Conservation (phyloP, 2,113 vertebrate genomes). For the Chrysemys picta region DNA sequence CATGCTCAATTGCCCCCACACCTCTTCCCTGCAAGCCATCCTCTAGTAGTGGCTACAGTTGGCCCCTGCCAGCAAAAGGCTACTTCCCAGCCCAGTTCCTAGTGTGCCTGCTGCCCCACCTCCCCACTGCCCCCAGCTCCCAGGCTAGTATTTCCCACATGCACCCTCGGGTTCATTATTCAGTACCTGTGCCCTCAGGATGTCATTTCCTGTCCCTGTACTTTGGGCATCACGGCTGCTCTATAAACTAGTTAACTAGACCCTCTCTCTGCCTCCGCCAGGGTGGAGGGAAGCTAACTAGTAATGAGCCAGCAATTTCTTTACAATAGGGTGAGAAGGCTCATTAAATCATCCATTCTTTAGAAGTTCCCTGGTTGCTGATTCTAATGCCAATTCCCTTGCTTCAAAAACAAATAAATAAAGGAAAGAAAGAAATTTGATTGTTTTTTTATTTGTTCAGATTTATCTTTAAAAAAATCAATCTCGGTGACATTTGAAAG, state of each 20-base stretch:
- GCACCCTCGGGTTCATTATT: neutral
- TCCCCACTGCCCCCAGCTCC: neutral
- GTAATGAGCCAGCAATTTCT: neutral
- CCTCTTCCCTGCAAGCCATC: neutral
- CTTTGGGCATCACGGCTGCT: neutral
- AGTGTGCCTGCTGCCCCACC: neutral
- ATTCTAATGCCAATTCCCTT: neutral
- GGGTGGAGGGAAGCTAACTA: neutral
- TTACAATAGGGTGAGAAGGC: neutral
- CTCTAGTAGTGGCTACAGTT: neutral
- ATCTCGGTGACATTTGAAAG: neutral
- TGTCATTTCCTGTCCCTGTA: neutral
- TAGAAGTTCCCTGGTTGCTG: neutral
- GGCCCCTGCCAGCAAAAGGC: neutral
- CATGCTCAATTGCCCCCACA: neutral
- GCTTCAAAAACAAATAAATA: neutral
- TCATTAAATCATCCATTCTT: neutral
- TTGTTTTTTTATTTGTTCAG: neutral
- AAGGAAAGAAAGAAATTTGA: neutral
- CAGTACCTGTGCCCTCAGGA: accelerated
- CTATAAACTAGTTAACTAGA: neutral
- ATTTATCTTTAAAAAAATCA: neutral
- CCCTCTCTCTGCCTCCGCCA: neutral
- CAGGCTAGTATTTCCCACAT: neutral
- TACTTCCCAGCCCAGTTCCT: neutral